Base-by-base conservation (phyloP, 2,113 vertebrate genomes). In the Canis aureus region DNA sequence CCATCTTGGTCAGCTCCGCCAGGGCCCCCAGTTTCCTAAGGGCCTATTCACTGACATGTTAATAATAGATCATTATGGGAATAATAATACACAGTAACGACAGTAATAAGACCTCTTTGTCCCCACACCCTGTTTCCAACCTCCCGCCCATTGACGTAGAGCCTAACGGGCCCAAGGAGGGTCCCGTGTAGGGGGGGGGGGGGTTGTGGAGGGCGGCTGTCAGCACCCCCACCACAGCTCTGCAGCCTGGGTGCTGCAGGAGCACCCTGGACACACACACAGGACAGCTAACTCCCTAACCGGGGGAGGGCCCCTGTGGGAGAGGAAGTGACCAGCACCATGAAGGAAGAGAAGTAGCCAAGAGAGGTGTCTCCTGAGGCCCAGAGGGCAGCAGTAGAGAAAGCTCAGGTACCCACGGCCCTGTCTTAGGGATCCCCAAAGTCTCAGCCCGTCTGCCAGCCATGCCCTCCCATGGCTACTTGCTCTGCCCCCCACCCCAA, bases 1-100 rank as follows among this genome's bases (percentile, higher is more conserved):
- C 93, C 7, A 0, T 60, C 55, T 84, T 2, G 84, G 43, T 57
- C 64, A 23, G 32, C 53, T 62, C 53, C 71, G 55, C 79, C 64
- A 22, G 87, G 79, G 19, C 66, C 97, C n/a, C 25, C 27, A 6
- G 27, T 81, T 95, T 92, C 95, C 62, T 71, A 73, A 83, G 73
- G 51, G 53, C 60, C 84, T 74, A 55, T 78, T 85, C 94, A 82
- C 4, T 2, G 29, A n/a, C 74, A 16, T 57, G 94, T 67, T 73
- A 73, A 62, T 80, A 67, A 49, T 73, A 78, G 85, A 55, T 67
- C 66, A 74, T 86, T 82, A 76, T 25, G 49, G 76, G 66, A 82
- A 55, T 85, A 43, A 88, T 57, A 25, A 71, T 60, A 19, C 2
- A 5, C 20, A 66, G n/a, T 82, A 74, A 88, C n/a, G 49, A 19